phyloP scores from a whole-genome alignment of 2,797 vertebrate genomes.

The Leptatherina wallacei region DNA sequence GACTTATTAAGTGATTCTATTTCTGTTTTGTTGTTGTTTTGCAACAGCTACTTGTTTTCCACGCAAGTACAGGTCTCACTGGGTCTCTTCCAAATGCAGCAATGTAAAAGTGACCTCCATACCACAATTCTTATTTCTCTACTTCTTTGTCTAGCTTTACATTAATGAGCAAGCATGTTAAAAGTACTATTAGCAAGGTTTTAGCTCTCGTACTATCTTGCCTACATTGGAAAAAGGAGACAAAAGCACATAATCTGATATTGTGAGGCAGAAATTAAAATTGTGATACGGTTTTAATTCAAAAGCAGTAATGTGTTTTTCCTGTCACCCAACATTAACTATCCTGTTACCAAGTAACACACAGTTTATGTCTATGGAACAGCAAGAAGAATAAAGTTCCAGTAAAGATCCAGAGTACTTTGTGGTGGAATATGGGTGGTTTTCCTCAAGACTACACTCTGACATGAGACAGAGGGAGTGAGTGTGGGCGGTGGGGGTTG shows the following conservation, averaged over 20 bases:
- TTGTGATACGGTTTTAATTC: constrained; percentile 5
- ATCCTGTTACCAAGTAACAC: constrained; percentile 53
- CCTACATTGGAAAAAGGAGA: neutral
- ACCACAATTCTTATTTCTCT: too few relatives aligned
- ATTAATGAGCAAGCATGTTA: neutral
- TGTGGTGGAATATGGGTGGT: constrained; percentile 77
- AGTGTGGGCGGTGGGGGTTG: constrained; percentile 58
- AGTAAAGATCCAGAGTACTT: constrained; percentile 56
- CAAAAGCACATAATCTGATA: neutral
- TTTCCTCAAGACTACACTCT: constrained; percentile 82
- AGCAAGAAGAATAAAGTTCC: constrained; percentile 67
- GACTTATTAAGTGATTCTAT: neutral
- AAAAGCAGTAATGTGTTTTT: constrained; percentile 27
- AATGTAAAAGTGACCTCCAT: too few relatives aligned
- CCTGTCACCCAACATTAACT: constrained; percentile 20
- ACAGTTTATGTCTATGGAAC: constrained; percentile 79
- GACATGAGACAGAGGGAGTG: constrained; percentile 71
- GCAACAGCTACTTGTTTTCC: neutral
- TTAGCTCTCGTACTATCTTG: neutral
- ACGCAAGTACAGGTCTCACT: neutral
- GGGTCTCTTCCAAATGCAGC: neutral
- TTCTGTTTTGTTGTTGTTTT: neutral
- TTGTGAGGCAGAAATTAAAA: neutral
- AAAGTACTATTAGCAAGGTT: neutral
- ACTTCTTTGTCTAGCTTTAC: neutral